Percentiles rank a stretch among this genome's conserved stretches.
Evolutionary conservation across 1,140 invertebrate species (phyloP).

Genomic region (Himalopsyche phryganea): DNA sequence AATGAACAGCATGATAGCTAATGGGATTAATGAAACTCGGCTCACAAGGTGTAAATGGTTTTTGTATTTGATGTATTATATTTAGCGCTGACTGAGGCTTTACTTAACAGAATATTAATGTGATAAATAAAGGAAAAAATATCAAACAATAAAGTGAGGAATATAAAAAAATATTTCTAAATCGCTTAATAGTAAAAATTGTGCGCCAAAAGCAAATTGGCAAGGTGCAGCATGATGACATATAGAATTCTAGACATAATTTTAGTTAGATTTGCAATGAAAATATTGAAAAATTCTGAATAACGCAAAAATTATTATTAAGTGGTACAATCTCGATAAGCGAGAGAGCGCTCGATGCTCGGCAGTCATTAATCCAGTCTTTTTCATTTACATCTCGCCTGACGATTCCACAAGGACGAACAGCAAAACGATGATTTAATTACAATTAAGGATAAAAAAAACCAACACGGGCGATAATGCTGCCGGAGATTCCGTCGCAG

Average conservation of each 20-base stretch:
- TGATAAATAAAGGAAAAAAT: too few relatives aligned
- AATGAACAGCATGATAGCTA: not conserved
- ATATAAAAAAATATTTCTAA: not conserved
- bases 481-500: constrained; percentile 23
- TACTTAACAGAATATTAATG: too few relatives aligned
- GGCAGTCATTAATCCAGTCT: constrained; percentile 29
- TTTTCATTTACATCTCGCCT: constrained; percentile 6
- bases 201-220: not conserved
- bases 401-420: too few relatives aligned
- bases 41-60: too few relatives aligned
- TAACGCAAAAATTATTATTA: too few relatives aligned
- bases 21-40: not conserved
- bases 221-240: not conserved
- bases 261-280: not conserved
- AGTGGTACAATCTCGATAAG: constrained; percentile 3
- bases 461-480: constrained; percentile 1
- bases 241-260: not conserved
- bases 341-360: constrained; percentile 7
- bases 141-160: too few relatives aligned
- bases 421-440: too few relatives aligned
- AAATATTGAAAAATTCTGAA: not conserved
- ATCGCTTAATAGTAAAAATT: not conserved
- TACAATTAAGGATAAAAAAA: constrained; percentile 8
- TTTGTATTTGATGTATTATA: too few relatives aligned
- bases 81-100: too few relatives aligned